Base-by-base conservation (phyloP, 1,140 invertebrate species). In the Leptinotarsa defecta region DNA sequence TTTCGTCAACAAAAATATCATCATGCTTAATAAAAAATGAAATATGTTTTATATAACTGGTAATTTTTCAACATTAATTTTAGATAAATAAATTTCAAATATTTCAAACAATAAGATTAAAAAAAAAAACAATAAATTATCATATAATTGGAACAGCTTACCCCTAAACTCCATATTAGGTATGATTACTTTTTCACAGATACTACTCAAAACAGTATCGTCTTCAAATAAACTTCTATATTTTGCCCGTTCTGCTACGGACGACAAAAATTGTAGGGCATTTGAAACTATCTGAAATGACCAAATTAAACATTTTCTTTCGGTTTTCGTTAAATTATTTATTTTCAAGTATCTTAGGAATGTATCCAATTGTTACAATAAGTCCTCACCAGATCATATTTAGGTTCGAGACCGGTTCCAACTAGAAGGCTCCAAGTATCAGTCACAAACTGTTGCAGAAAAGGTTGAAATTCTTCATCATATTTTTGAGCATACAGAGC, bases 151-250 rank as follows among this genome's bases (percentile, higher is more conserved):
- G 8, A 43, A 79, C 19, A 34, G 80, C 79, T 85, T 88, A 95
- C 94, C 90, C 90, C 97, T 89, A 79, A 99, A 97, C 86, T 98
- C 93, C 91, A 99, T 96, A 86, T 99, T 99, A 0, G 98, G 97
- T 78, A 99, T 96, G 83, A 99, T 95, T 20, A 99, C 95, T 88
- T 98, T 98, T 84, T 99, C 95, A 86, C 98, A 99, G 78, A 99
- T 98, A 78, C 91, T 94, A 62, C 94, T 92, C 3, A 99, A 87
- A 20, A 95, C 95, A 70, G 89, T 89, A 1, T 94, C 90, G 84
- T 95, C 93, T 86, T 98, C 94, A 86, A 99, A 99, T 8, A 99
- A 86, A 79, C 90, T 87, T 78, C 95, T 93, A 84, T 98, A 97
- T 71, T 94, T 93, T 52, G 91, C 88, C 79, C 96, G 91, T 83